phyloP scores from a whole-genome alignment of 2,888 invertebrate species.

The Ectemnius continuus region DNA sequence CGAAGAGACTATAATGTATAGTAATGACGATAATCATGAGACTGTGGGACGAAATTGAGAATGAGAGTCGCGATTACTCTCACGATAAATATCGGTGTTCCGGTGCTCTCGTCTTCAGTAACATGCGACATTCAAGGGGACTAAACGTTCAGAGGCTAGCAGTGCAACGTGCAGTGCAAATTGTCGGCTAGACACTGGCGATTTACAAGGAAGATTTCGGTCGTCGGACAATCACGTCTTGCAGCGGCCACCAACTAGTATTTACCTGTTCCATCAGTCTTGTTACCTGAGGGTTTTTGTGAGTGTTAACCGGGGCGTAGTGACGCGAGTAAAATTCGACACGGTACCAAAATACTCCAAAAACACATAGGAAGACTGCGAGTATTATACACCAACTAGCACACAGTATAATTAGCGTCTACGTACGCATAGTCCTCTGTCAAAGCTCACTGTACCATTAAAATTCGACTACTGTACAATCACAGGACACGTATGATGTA shows the following conservation, averaged over 20 bases:
- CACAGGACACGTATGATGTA: too few relatives aligned
- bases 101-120: constrained; percentile 58
- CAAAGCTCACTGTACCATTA: too few relatives aligned
- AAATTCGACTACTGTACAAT: too few relatives aligned
- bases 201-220: constrained; percentile 53
- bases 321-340: too few relatives aligned
- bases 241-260: background rate
- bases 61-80: constrained; percentile 29
- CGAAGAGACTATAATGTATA: constrained; percentile 29
- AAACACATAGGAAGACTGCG: too few relatives aligned
- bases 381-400: too few relatives aligned
- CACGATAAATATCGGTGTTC: constrained; percentile 46
- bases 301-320: too few relatives aligned
- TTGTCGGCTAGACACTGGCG: constrained; percentile 54
- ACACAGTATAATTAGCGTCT: too few relatives aligned
- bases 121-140: constrained; percentile 67
- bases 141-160: constrained; percentile 53
- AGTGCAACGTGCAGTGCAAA: constrained; percentile 64
- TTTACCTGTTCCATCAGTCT: background rate
- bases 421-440: too few relatives aligned
- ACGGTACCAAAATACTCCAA: too few relatives aligned
- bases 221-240: constrained; percentile 2
- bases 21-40: constrained; percentile 33
- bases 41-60: constrained; percentile 32
- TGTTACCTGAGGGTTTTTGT: too few relatives aligned